A percentile compares a stretch with the other conserved stretches of the same genome.
Conservation (phyloP, 2,797 vertebrate species). For the Semaprochilodus insignis region DNA sequence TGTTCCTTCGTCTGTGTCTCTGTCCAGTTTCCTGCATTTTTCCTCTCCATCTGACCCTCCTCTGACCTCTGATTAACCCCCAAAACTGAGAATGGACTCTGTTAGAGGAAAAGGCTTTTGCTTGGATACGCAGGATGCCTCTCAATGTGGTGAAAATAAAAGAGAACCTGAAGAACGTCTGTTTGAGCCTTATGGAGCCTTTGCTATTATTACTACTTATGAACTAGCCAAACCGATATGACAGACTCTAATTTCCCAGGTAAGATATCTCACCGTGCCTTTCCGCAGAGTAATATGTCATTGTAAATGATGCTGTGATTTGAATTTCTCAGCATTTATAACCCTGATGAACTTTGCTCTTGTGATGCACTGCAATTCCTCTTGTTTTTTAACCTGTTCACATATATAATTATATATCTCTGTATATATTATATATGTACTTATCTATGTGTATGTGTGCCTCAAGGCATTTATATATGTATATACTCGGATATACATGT, state of each 20-base stretch:
- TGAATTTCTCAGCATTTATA: not conserved
- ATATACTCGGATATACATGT: slow-evolving; percentile 77
- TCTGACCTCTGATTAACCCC: slow-evolving; percentile 41
- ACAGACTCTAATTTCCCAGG: not conserved
- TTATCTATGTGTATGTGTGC: slow-evolving; percentile 67
- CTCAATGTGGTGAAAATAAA: not conserved
- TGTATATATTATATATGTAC: slow-evolving; percentile 82
- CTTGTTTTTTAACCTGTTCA: slow-evolving; percentile 66
- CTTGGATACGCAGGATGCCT: not conserved
- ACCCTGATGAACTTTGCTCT: slow-evolving; percentile 66
- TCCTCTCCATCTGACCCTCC: slow-evolving; percentile 30
- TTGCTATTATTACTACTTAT: not conserved
- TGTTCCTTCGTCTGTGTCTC: slow-evolving; percentile 25
- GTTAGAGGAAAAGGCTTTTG: not conserved
- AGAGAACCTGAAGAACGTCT: not conserved
- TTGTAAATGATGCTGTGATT: not conserved
- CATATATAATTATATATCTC: slow-evolving; percentile 83
- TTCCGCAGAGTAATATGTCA: not conserved
- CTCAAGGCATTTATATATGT: slow-evolving; percentile 71
- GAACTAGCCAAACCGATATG: not conserved
- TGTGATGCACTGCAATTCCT: slow-evolving; percentile 81
- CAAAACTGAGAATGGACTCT: slow-evolving; percentile 42
- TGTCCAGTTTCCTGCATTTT: slow-evolving; percentile 36
- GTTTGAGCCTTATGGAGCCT: not conserved
- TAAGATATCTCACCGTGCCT: not conserved